phyloP scores from a whole-genome alignment of 92 coral and sea anemone genomes.

The Bergia puertoricense region DNA sequence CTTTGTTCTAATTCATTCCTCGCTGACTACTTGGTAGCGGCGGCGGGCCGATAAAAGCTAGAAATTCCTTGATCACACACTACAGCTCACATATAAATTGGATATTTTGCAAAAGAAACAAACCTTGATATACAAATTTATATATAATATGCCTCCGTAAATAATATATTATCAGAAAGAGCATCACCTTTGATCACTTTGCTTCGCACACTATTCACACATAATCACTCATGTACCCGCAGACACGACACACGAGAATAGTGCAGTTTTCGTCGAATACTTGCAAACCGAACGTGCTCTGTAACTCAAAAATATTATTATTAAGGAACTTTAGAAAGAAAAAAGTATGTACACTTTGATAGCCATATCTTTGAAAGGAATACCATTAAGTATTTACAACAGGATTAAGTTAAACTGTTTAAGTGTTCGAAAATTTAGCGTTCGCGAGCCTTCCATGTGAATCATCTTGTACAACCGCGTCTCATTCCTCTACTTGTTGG shows the following conservation, averaged over 20 bases:
- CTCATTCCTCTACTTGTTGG: slow-evolving; percentile 99
- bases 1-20: slow-evolving; percentile 23
- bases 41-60: neutral
- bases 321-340: slow-evolving; percentile 11
- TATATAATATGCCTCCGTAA: neutral
- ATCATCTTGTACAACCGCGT: slow-evolving; percentile 83
- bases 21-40: neutral
- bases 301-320: neutral
- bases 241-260: neutral
- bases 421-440: neutral
- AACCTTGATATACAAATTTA: neutral
- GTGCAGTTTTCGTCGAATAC: slow-evolving; percentile 20
- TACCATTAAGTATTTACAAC: slow-evolving; percentile 7
- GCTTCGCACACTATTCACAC: slow-evolving; percentile 39
- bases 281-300: slow-evolving; percentile 4
- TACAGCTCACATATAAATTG: slow-evolving; percentile 5
- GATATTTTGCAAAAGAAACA: slow-evolving; percentile 16
- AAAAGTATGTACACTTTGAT: neutral
- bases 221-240: slow-evolving; percentile 40
- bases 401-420: neutral
- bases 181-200: neutral
- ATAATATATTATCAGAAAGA: slow-evolving; percentile 29
- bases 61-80: neutral
- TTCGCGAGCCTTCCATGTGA: neutral
- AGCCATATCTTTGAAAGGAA: neutral